These are phyloP conservation scores for Esox niger DNA, from an alignment of 2,113 vertebrate species.

Conservation along the genomic window DNA sequence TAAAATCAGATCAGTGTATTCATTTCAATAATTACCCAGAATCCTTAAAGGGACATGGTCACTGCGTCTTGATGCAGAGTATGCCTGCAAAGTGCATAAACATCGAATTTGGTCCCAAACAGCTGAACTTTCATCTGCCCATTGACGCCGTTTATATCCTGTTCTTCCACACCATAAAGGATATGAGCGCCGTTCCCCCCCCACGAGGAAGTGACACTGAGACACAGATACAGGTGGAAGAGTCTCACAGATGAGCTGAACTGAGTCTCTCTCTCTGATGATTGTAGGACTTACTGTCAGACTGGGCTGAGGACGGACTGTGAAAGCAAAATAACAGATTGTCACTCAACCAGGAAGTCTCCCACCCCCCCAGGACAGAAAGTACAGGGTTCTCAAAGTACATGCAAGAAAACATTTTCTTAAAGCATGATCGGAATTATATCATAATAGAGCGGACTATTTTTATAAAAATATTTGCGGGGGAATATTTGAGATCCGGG, in stretches of 20 bases:
- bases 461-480: too few relatives aligned
- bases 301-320: not conserved
- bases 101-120: not conserved
- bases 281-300: not conserved
- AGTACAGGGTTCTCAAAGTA: too few relatives aligned
- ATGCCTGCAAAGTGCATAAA: not conserved
- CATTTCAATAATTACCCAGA: too few relatives aligned
- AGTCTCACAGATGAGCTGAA: not conserved
- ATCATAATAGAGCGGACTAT: too few relatives aligned
- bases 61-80: not conserved
- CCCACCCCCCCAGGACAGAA: too few relatives aligned
- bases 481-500: too few relatives aligned
- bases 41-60: not conserved
- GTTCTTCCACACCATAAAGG: too few relatives aligned
- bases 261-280: slow-evolving; percentile 1
- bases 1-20: too few relatives aligned
- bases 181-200: too few relatives aligned
- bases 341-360: too few relatives aligned
- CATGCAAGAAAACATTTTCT: too few relatives aligned
- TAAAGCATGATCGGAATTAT: too few relatives aligned
- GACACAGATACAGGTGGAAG: not conserved
- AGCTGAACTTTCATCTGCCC: not conserved
- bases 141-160: not conserved
- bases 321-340: not conserved
- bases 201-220: not conserved